These are phyloP conservation scores for Charaxes varanes DNA, from an alignment of 1,140 invertebrate genomes.

Conservation along the genomic window DNA sequence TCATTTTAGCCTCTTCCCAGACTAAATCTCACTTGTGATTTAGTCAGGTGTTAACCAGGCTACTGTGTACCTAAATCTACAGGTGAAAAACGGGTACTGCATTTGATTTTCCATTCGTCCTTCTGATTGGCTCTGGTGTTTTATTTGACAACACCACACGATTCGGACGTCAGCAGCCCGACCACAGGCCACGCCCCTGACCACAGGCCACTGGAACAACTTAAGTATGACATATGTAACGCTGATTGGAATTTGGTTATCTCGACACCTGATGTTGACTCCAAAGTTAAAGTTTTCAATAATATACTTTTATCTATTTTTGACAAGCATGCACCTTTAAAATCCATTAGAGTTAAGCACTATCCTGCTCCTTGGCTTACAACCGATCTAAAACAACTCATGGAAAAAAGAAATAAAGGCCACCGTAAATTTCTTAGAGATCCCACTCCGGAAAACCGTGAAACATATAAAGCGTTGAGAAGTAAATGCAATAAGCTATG, in stretches of 20 bases:
- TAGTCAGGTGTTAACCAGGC: no score
- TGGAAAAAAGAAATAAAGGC: not conserved
- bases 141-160: no score
- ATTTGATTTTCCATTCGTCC: no score
- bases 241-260: not conserved
- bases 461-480: no score
- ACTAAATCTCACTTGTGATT: no score
- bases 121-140: no score
- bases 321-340: not conserved
- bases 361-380: conserved; percentile 2
- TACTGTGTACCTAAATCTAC: no score
- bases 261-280: not conserved
- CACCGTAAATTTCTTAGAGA: not conserved
- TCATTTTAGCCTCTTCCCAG: no score
- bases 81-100: no score
- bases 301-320: not conserved
- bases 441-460: not conserved
- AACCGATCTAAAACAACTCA: not conserved
- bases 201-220: no score
- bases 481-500: not conserved
- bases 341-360: not conserved
- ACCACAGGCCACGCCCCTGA: no score
- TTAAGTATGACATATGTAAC: not conserved
- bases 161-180: no score
- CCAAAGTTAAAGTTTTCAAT: conserved; percentile 1